Percentiles rank a stretch among this genome's conserved stretches.
phyloP scores from a whole-genome alignment of 2,113 vertebrate genomes.

The Meleagris gallopavo region DNA sequence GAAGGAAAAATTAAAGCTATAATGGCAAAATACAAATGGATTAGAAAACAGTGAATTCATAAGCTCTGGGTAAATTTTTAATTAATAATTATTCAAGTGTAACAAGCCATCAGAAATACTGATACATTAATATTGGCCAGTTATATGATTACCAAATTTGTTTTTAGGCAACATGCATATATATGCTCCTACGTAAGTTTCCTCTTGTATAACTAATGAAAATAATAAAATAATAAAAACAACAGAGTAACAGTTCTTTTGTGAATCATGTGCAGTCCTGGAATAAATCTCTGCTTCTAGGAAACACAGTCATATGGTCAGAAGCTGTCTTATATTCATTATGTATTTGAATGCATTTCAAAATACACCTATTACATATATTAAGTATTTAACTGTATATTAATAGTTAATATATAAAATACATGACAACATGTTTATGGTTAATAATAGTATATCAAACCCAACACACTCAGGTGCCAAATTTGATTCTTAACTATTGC shows the following conservation, averaged over 20 bases:
- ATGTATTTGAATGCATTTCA: neutral
- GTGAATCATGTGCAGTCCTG: neutral
- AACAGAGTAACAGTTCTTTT: neutral
- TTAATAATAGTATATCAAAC: neutral
- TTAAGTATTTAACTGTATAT: neutral
- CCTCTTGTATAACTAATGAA: neutral
- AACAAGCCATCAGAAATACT: neutral
- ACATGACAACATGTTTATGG: neutral
- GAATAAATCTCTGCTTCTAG: neutral
- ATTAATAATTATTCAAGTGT: neutral
- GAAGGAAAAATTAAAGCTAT: neutral
- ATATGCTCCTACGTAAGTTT: accelerated
- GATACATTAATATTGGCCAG: neutral
- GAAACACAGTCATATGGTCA: neutral
- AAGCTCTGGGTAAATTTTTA: neutral
- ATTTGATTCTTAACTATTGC: neutral
- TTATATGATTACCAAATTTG: neutral
- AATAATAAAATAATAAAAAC: neutral
- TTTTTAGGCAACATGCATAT: neutral
- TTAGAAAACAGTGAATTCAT: neutral
- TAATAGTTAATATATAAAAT: neutral
- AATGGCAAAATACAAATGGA: neutral
- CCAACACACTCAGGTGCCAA: neutral
- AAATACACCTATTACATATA: neutral
- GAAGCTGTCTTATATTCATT: neutral